Percentiles rank a stretch among this genome's conserved stretches.
Evolutionary conservation across 1,140 invertebrate genomes (phyloP).

Genomic region (Polyergus mexicanus): DNA sequence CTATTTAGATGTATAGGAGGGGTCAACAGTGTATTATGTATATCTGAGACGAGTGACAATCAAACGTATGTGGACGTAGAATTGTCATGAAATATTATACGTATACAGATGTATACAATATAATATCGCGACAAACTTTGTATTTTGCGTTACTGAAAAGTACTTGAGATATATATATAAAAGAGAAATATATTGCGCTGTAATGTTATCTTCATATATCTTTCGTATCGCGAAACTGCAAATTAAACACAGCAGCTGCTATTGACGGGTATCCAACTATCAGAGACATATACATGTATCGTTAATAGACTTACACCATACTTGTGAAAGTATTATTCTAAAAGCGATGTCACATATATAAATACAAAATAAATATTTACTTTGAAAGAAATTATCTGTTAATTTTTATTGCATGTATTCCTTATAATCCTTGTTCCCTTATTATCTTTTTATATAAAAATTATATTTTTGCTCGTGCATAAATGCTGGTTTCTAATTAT

Average conservation of each 20-base stretch:
- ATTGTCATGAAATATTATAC: constrained; percentile 59
- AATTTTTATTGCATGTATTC: background rate
- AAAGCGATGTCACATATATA: constrained; percentile 42
- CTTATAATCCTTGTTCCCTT: background rate
- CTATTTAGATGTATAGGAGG: constrained; percentile 58
- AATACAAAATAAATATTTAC: constrained; percentile 54
- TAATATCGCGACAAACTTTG: constrained; percentile 37
- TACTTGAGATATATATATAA: constrained; percentile 1
- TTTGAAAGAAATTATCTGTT: constrained; percentile 11
- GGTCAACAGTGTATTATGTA: constrained; percentile 53
- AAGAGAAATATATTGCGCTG: constrained; percentile 20
- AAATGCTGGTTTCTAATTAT: background rate
- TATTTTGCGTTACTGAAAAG: constrained; percentile 46
- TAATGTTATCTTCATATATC: constrained; percentile 20
- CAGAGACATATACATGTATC: background rate
- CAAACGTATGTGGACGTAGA: constrained; percentile 42
- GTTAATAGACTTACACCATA: constrained; percentile 12
- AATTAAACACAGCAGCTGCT: background rate
- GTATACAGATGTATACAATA: constrained; percentile 32
- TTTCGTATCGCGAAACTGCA: constrained; percentile 4
- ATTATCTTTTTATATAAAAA: background rate
- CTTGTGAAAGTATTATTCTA: constrained; percentile 55
- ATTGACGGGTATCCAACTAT: constrained; percentile 18
- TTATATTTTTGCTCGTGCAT: background rate
- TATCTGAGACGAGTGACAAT: constrained; percentile 59